Percentiles rank a stretch among this genome's conserved stretches.
Evolutionary conservation across 2,113 vertebrate genomes (phyloP).

Genomic region (Oreotrochilus melanogaster): DNA sequence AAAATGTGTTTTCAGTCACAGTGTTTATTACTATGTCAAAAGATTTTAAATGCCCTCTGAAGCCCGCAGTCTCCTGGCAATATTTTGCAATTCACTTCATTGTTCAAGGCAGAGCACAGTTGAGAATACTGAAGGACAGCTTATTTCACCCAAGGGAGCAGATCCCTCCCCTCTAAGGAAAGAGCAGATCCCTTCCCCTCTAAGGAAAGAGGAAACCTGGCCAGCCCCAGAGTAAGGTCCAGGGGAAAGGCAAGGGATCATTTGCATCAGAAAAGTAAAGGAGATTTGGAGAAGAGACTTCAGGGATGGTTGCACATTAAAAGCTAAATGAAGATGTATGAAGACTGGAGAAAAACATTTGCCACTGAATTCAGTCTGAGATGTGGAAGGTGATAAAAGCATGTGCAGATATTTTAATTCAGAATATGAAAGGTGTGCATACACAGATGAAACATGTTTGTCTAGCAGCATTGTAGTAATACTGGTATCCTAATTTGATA

Average conservation of each 20-base stretch:
- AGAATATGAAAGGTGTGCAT: neutral
- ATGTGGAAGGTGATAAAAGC: neutral
- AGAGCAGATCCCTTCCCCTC: neutral
- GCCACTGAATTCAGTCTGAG: neutral
- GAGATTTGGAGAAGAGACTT: neutral
- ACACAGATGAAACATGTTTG: neutral
- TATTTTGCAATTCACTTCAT: neutral
- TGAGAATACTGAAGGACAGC: neutral
- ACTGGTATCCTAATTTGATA: neutral
- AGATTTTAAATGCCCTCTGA: neutral
- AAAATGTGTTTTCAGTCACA: neutral
- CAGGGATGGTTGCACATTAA: neutral
- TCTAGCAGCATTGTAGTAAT: fast-evolving
- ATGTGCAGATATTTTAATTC: neutral
- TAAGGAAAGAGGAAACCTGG: neutral
- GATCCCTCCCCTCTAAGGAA: neutral
- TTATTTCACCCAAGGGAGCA: neutral
- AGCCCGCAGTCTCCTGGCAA: neutral
- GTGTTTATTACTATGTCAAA: neutral
- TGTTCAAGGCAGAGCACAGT: neutral
- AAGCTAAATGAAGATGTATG: neutral
- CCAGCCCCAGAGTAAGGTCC: neutral
- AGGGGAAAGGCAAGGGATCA: neutral
- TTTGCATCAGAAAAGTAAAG: neutral
- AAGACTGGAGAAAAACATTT: neutral